Conservation (phyloP, 2,888 invertebrate genomes). For the Drosophila macrospina region DNA sequence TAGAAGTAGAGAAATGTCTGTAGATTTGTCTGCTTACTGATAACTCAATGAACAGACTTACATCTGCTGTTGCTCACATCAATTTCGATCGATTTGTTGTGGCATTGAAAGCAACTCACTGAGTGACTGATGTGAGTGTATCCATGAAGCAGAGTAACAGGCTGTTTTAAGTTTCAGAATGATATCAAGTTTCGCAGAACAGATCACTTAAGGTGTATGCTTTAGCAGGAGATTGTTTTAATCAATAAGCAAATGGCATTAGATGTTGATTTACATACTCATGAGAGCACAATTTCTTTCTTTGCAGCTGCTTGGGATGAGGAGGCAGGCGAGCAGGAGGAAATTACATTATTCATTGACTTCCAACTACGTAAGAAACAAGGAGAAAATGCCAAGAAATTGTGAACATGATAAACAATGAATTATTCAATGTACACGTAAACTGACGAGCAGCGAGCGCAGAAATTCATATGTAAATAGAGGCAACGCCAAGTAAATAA, state of each 20-base stretch:
- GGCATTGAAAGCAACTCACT: slow-evolving; percentile 14
- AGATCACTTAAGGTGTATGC: background rate
- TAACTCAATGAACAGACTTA: background rate
- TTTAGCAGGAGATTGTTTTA: background rate
- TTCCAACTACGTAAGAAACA: slow-evolving; percentile 41
- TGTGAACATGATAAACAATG: slow-evolving; percentile 43
- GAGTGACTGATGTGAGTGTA: slow-evolving; percentile 16
- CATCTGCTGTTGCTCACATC: slow-evolving; percentile 3
- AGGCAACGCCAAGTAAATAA: slow-evolving; percentile 33
- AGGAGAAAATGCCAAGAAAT: slow-evolving; percentile 49
- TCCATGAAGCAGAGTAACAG: no score
- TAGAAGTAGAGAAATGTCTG: background rate
- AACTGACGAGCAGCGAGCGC: background rate
- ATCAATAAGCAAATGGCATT: slow-evolving; percentile 1
- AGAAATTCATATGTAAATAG: slow-evolving; percentile 43
- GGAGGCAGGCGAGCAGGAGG: background rate
- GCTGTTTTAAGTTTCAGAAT: background rate
- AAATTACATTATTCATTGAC: slow-evolving; percentile 43
- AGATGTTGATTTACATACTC: slow-evolving; percentile 7
- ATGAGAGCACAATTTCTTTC: slow-evolving; percentile 3
- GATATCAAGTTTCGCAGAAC: background rate
- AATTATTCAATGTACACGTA: slow-evolving; percentile 41
- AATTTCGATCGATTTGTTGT: background rate
- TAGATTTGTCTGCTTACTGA: background rate
- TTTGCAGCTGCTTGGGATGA: slow-evolving; percentile 27